A percentile compares a stretch with the other conserved stretches of the same genome.
Conservation (phyloP, 1,140 invertebrate species). For the Lepidurus couesii region DNA sequence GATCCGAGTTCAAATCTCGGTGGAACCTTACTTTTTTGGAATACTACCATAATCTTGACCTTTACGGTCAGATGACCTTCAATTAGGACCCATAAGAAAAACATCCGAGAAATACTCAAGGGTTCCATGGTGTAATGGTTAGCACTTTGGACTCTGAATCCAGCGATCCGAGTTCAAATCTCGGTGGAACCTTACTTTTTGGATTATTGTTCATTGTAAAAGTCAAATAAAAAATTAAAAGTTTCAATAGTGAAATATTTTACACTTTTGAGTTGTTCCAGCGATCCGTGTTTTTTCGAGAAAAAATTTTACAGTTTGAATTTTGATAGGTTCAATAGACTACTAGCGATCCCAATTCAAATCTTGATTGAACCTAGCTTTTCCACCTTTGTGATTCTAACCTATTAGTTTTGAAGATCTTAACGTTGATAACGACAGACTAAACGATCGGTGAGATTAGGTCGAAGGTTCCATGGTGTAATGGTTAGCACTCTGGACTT, state of each 20-base stretch:
- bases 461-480: conserved; percentile 61
- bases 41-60: background rate
- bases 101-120: background rate
- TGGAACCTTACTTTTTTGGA: conserved; percentile 55
- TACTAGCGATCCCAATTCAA: conserved; percentile 77
- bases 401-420: background rate
- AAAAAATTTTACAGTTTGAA: conserved; percentile 74
- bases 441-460: background rate
- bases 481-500: conserved; percentile 61
- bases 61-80: background rate
- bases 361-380: conserved; percentile 64
- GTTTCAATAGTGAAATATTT: too few relatives aligned
- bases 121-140: conserved; percentile 55
- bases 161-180: conserved; percentile 58
- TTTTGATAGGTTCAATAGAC: conserved; percentile 39
- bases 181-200: conserved; percentile 48
- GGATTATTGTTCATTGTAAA: too few relatives aligned
- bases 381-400: conserved; percentile 38
- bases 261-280: too few relatives aligned
- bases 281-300: too few relatives aligned
- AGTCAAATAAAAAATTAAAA: too few relatives aligned
- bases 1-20: conserved; percentile 80
- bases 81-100: too few relatives aligned
- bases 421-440: background rate
- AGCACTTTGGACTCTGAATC: conserved; percentile 62